Evolutionary conservation across 2,888 invertebrate genomes (phyloP).

Genomic region (Helicoverpa assulta): DNA sequence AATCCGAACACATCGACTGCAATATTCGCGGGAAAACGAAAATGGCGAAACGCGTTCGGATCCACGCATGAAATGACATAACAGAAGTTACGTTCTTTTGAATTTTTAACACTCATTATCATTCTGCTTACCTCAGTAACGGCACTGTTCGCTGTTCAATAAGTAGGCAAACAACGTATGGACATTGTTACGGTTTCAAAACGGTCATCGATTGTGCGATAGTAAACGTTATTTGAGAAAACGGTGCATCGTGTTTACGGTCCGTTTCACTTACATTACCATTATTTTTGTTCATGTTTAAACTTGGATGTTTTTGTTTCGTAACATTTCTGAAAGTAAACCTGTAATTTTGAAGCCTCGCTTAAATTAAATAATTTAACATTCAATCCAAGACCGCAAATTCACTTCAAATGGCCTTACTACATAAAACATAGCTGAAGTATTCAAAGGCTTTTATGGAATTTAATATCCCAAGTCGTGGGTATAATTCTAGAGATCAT

Average conservation of each 20-base stretch:
- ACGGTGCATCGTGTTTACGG: constrained; percentile 48
- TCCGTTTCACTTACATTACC: constrained; percentile 16
- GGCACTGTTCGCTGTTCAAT: constrained; percentile 60
- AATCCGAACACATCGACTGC: constrained; percentile 47
- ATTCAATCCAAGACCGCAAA: no score
- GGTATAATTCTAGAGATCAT: not conserved
- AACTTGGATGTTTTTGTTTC: constrained; percentile 10
- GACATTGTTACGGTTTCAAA: constrained; percentile 63
- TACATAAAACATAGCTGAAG: not conserved
- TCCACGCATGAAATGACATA: constrained; percentile 42
- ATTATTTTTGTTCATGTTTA: constrained; percentile 11
- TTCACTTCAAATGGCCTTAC: not conserved
- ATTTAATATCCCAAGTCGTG: not conserved
- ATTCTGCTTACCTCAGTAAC: constrained; percentile 65
- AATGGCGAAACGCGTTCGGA: constrained; percentile 54
- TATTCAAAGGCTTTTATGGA: not conserved
- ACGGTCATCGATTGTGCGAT: constrained; percentile 53
- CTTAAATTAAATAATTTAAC: no score
- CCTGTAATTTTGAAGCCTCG: not conserved
- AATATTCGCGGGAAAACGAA: constrained; percentile 61
- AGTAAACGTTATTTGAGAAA: constrained; percentile 53
- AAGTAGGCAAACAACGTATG: constrained; percentile 59
- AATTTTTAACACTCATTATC: constrained; percentile 62
- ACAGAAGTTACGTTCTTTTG: constrained; percentile 54
- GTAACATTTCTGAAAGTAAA: not conserved